These are phyloP conservation scores for Chiloscyllium punctatum DNA, from an alignment of 2,797 vertebrate species.

Conservation along the genomic window DNA sequence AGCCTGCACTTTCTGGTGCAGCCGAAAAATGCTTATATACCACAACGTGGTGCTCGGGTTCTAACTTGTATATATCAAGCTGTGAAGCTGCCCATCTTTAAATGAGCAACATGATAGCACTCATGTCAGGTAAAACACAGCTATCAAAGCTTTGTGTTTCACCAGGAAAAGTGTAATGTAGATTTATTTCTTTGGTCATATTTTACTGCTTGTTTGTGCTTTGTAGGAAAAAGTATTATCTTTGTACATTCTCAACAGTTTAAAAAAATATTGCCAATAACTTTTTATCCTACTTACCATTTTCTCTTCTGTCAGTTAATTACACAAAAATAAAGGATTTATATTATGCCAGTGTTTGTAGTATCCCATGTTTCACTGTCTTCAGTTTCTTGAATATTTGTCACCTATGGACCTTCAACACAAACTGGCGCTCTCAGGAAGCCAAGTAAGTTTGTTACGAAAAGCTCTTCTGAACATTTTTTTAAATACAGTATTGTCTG, in stretches of 20 bases:
- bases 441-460: neutral
- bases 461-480: neutral
- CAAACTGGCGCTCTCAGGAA: neutral
- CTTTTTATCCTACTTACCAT: constrained; percentile 5
- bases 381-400: neutral
- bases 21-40: neutral
- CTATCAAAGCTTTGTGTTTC: neutral
- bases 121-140: neutral
- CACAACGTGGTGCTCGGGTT: neutral
- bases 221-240: neutral
- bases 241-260: constrained; percentile 10
- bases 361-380: neutral
- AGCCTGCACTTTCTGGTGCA: neutral
- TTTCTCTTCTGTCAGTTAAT: neutral
- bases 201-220: constrained; percentile 17
- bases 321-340: constrained; percentile 7
- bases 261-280: neutral
- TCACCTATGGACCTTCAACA: neutral
- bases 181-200: neutral
- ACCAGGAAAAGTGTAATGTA: neutral
- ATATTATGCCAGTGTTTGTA: neutral
- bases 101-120: neutral
- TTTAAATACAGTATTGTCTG: neutral
- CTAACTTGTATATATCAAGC: neutral
- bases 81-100: neutral